Percentiles rank a stretch among this genome's conserved stretches.
Evolutionary conservation across 2,797 vertebrate species (phyloP).

Genomic region (Choloepus didactylus): DNA sequence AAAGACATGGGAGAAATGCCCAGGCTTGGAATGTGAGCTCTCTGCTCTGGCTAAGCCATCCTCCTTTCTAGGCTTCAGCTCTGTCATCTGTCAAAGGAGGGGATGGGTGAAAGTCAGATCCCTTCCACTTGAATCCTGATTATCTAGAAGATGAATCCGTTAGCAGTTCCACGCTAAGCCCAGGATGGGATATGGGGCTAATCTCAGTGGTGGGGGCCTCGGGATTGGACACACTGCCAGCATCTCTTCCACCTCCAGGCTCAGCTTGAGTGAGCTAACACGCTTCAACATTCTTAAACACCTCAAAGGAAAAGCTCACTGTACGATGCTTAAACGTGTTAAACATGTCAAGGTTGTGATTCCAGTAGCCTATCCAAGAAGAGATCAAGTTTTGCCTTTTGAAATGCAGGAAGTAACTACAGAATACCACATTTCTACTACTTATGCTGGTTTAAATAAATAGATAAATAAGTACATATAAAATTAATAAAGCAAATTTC

Average conservation of each 20-base stretch:
- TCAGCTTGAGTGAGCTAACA: conserved; percentile 38
- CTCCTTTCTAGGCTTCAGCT: neutral
- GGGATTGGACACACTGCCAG: conserved; percentile 13
- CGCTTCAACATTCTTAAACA: conserved; percentile 57
- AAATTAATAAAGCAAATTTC: conserved; percentile 45
- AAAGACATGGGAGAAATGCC: neutral
- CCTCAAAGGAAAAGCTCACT: conserved; percentile 67
- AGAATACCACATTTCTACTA: conserved; percentile 27
- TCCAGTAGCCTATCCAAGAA: conserved; percentile 61
- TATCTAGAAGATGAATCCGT: conserved; percentile 49
- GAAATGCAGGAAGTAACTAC: conserved; percentile 60
- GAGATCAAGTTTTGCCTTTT: conserved; percentile 46
- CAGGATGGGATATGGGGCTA: conserved; percentile 40
- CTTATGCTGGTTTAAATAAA: conserved; percentile 49
- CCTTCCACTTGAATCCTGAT: neutral
- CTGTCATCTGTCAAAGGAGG: neutral
- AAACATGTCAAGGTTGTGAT: conserved; percentile 60
- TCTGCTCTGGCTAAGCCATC: neutral
- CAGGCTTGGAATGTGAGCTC: neutral
- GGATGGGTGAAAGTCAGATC: neutral
- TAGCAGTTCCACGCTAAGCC: conserved; percentile 5
- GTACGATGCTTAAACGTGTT: conserved; percentile 60
- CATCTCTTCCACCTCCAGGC: conserved; percentile 12
- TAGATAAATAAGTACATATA: conserved; percentile 47
- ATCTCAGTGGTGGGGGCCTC: neutral